Evolutionary conservation across 2,888 invertebrate species (phyloP).

Genomic region (Oligia strigilis): DNA sequence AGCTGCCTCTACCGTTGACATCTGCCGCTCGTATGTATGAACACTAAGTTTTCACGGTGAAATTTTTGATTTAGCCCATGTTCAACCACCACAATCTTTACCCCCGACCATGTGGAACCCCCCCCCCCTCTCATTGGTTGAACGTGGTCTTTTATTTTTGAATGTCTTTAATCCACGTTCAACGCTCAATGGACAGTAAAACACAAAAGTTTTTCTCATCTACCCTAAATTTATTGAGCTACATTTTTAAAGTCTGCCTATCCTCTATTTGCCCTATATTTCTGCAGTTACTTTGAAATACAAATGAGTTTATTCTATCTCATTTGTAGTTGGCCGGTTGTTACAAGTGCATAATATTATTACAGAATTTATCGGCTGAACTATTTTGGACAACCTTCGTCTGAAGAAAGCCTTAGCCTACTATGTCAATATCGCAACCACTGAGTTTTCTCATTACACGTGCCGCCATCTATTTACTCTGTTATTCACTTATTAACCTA

Average conservation of each 20-base stretch:
- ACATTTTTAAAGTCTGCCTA: neutral
- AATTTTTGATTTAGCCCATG: neutral
- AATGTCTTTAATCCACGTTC: no score
- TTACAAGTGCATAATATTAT: neutral
- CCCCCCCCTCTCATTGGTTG: no score
- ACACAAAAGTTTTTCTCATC: no score
- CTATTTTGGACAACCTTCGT: neutral
- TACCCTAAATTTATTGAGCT: neutral
- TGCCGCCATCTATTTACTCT: neutral
- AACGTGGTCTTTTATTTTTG: no score
- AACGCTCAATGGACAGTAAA: no score
- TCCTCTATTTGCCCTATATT: neutral
- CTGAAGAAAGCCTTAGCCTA: neutral
- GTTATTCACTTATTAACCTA: constrained; percentile 13
- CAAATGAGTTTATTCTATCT: no score
- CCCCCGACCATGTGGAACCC: no score
- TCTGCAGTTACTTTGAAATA: no score
- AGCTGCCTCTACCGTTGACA: neutral
- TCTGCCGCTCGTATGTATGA: neutral
- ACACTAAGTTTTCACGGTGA: neutral
- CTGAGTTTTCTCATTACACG: constrained; percentile 4
- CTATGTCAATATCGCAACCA: neutral
- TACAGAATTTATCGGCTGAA: no score
- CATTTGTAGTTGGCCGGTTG: no score
- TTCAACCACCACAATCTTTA: no score